Percentiles rank a stretch among this genome's conserved stretches.
phyloP scores from a whole-genome alignment of 2,113 vertebrate species.

The Strix uralensis region DNA sequence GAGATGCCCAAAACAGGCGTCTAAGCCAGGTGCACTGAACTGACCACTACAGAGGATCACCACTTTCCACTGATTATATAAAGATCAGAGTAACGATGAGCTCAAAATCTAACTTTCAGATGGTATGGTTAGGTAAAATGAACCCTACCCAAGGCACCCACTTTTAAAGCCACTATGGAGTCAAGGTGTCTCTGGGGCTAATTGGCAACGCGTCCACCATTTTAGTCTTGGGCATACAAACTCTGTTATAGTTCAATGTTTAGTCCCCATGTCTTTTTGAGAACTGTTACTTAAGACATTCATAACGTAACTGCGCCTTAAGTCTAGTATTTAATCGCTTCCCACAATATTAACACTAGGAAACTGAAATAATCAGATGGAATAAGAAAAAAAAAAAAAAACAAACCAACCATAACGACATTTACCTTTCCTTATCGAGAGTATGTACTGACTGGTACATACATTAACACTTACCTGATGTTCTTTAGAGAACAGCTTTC shows the following conservation, averaged over 20 bases:
- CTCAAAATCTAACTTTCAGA: not conserved
- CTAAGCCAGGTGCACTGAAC: not conserved
- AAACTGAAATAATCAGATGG: not conserved
- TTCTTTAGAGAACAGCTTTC: constrained; percentile 30
- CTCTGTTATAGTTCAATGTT: not conserved
- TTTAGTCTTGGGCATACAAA: not conserved
- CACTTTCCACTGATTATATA: not conserved
- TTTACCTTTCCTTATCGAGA: not conserved
- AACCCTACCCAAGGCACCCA: not conserved
- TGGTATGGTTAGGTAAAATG: not conserved
- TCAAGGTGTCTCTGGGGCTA: not conserved
- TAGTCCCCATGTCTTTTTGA: not conserved
- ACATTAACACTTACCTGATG: constrained; percentile 53
- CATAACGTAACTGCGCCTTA: not conserved
- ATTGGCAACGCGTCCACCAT: not conserved
- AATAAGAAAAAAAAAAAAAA: not conserved
- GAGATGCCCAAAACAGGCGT: not conserved
- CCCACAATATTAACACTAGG: not conserved
- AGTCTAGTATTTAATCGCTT: not conserved
- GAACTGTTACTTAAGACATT: not conserved
- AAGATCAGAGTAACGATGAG: not conserved
- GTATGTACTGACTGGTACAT: constrained; percentile 1
- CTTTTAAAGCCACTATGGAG: not conserved
- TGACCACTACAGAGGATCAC: not conserved
- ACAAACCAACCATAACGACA: not conserved